A percentile compares a stretch with the other conserved stretches of the same genome.
phyloP scores from a whole-genome alignment of 1,140 invertebrate species.

The Meloidogyne hapla region DNA sequence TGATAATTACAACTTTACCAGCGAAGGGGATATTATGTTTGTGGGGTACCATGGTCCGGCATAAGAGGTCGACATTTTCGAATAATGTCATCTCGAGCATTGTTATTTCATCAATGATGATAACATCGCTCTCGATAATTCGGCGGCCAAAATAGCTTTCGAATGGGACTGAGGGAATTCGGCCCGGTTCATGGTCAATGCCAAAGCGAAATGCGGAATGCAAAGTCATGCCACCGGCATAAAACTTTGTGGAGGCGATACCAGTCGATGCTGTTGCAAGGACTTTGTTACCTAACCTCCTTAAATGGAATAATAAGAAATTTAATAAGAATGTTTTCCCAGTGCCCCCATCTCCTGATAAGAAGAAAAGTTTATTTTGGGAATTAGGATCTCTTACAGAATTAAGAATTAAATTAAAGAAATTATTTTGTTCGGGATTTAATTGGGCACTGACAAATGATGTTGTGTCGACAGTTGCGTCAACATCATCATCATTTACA shows the following conservation, averaged over 20 bases:
- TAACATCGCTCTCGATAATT: conserved; percentile 18
- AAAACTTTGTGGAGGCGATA: conserved; percentile 12
- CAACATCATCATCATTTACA: not conserved
- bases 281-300: not conserved
- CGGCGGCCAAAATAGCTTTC: conserved; percentile 17
- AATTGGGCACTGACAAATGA: not conserved
- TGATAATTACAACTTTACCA: conserved; percentile 28
- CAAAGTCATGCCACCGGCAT: not conserved
- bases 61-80: conserved; percentile 23
- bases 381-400: not conserved
- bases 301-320: not conserved
- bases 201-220: conserved; percentile 20
- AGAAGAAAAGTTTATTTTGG: not conserved
- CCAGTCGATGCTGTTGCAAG: conserved; percentile 22
- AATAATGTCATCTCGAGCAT: conserved; percentile 22
- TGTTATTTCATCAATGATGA: conserved; percentile 35
- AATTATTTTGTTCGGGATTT: no score
- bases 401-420: not conserved
- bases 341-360: conserved; percentile 4
- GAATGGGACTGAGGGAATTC: conserved; percentile 10
- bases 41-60: not conserved
- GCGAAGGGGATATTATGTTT: conserved; percentile 19
- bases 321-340: conserved; percentile 11
- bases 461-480: not conserved
- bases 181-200: not conserved